Base-by-base conservation (phyloP, 2,797 vertebrate species). In the Myotis daubentonii region DNA sequence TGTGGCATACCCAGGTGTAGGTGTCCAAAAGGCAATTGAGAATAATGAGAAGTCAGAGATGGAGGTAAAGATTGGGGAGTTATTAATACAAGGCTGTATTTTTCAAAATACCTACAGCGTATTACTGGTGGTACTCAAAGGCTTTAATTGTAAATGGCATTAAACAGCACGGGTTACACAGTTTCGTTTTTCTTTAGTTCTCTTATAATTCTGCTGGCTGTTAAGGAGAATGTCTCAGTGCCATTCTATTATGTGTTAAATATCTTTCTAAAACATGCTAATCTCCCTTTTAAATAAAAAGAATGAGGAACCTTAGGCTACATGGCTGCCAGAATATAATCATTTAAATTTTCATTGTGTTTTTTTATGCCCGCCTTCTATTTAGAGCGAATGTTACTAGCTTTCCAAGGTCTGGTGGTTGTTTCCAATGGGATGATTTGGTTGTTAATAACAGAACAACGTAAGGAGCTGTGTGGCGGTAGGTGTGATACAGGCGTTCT, bases 261-360 rank as follows among this genome's bases (percentile, higher is more conserved):
- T 25, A 75, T 72, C 68, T 79, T 94, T 70, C 30, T 82, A 36
- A 71, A 16, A 38, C n/a, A 38, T 80, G n/a, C 57, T 62, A 62
- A 70, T 62, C 30, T 49, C 23, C 44, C 68, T 72, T 65, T 89
- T n/a, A 55, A 89, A 57, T 22, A 36, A 55, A 86, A 92, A 49
- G 53, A 72, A 51, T 44, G 53, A 71, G 62, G 17, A 86, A 44
- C 30, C 70, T 82, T 44, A 36, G 91, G 44, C 36, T 60, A 0
- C 30, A 7, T 75, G 47, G 13, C 68, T 76, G 79, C 66, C 66
- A 57, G 74, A 68, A 85, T 82, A 38, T 49, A 80, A 49, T 76
- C 36, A 55, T 94, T 90, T n/a, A 41, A 57, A 76, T 94, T 89
- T 95, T 79, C 72, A 51, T 66, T 74, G 55, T 89, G 55, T 85